These are phyloP conservation scores for Hemicordylus capensis DNA, from an alignment of 2,113 vertebrate genomes.

Conservation along the genomic window DNA sequence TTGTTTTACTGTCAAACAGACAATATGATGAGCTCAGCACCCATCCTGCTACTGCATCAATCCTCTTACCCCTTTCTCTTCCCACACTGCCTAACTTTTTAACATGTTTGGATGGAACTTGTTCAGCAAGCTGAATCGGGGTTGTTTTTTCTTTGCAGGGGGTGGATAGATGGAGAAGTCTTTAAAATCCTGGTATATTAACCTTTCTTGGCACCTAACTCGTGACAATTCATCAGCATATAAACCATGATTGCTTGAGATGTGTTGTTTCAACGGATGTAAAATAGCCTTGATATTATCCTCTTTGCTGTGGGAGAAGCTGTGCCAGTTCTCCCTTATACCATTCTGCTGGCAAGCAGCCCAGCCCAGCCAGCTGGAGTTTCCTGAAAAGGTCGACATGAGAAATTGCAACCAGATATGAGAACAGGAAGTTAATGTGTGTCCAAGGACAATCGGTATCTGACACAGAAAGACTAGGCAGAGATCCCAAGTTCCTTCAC, in stretches of 20 bases:
- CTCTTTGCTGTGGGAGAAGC: neutral
- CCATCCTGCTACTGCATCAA: neutral
- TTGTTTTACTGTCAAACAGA: neutral
- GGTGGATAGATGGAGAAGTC: neutral
- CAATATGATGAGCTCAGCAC: neutral
- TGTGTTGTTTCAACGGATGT: neutral
- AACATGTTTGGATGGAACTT: too few relatives aligned
- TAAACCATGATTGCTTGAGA: neutral
- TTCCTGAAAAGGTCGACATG: neutral
- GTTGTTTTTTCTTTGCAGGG: too few relatives aligned
- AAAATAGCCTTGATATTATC: neutral
- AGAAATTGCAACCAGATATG: neutral
- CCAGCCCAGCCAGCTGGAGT: fast-evolving
- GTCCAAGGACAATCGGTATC: neutral
- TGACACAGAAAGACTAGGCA: neutral
- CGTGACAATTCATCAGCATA: fast-evolving
- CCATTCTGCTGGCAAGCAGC: neutral
- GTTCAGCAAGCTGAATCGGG: too few relatives aligned
- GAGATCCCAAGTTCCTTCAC: neutral
- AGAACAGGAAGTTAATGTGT: neutral
- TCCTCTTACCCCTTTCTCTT: neutral
- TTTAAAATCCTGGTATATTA: too few relatives aligned
- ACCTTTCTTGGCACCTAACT: fast-evolving
- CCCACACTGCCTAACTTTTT: neutral
- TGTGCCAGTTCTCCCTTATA: fast-evolving